Conservation (phyloP, 2,888 invertebrate species). For the Junonia oenone region DNA sequence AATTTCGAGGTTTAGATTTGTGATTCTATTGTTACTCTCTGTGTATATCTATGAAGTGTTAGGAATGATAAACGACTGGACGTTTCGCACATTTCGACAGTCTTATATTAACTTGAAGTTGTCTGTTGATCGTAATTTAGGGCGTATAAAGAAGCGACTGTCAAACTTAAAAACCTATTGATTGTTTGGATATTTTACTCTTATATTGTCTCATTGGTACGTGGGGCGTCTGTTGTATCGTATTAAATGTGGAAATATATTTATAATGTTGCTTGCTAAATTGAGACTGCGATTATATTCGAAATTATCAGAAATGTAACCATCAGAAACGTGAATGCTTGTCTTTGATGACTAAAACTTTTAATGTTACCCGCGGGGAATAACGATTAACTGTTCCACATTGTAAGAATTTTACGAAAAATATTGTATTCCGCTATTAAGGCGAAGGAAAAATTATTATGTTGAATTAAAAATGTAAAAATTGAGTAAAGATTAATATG, state of each 20-base stretch:
- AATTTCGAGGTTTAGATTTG: conserved; percentile 31
- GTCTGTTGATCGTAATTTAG: conserved; percentile 65
- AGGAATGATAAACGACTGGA: conserved; percentile 33
- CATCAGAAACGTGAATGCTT: not conserved
- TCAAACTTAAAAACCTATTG: conserved; percentile 3
- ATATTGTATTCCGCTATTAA: not conserved
- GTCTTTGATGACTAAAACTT: not conserved
- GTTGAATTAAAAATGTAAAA: not conserved
- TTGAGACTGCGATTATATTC: conserved; percentile 23
- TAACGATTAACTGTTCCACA: not conserved
- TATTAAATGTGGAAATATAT: conserved; percentile 23
- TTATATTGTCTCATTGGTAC: conserved; percentile 11
- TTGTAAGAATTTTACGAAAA: not conserved
- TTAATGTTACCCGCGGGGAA: not conserved
- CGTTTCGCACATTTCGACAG: not conserved
- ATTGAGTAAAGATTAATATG: too few relatives aligned
- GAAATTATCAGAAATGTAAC: not conserved
- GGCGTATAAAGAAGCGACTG: conserved; percentile 39
- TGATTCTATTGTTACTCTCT: conserved; percentile 58
- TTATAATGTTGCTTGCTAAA: conserved; percentile 19
- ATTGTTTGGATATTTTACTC: conserved; percentile 24
- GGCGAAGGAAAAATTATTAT: not conserved
- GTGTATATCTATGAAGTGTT: conserved; percentile 58
- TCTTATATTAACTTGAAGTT: conserved; percentile 35
- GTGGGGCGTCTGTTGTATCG: conserved; percentile 20